A percentile compares a stretch with the other conserved stretches of the same genome.
These are phyloP conservation scores for Theocolax elegans DNA, from an alignment of 1,140 invertebrate genomes.

Conservation along the genomic window DNA sequence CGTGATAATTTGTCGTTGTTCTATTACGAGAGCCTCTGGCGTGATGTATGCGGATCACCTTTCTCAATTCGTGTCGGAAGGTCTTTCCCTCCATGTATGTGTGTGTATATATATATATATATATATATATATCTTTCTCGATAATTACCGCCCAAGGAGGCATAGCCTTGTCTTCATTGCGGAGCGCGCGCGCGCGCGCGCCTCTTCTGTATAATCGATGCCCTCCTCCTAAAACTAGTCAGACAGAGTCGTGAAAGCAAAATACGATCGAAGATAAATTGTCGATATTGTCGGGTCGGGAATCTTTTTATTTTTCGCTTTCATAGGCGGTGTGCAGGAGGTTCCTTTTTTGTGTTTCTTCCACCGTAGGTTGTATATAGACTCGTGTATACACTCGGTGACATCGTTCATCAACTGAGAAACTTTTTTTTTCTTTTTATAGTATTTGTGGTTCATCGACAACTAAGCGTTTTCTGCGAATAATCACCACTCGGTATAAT, in stretches of 20 bases:
- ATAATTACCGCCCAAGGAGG: slow-evolving; percentile 61
- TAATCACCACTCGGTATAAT: no score
- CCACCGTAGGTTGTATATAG: background rate
- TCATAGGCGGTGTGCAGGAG: no score
- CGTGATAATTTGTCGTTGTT: background rate
- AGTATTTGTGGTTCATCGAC: no score
- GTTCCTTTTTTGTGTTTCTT: background rate
- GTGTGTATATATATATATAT: no score
- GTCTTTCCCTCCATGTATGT: no score
- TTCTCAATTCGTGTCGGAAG: slow-evolving; percentile 60
- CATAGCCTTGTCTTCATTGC: slow-evolving; percentile 47
- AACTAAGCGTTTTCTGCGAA: no score
- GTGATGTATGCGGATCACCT: slow-evolving; percentile 59
- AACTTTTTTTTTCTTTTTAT: background rate
- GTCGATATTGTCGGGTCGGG: background rate
- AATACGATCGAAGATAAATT: slow-evolving; percentile 30
- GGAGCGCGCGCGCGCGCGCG: background rate
- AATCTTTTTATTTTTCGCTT: background rate
- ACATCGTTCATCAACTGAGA: slow-evolving; percentile 9
- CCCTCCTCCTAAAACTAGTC: slow-evolving; percentile 26
- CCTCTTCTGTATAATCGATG: slow-evolving; percentile 36
- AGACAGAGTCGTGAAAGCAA: slow-evolving; percentile 15
- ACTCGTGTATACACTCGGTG: background rate
- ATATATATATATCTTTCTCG: slow-evolving; percentile 35
- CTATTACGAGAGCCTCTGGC: background rate